Evolutionary conservation across 2,113 vertebrate genomes (phyloP).

Genomic region (Zapornia atra): DNA sequence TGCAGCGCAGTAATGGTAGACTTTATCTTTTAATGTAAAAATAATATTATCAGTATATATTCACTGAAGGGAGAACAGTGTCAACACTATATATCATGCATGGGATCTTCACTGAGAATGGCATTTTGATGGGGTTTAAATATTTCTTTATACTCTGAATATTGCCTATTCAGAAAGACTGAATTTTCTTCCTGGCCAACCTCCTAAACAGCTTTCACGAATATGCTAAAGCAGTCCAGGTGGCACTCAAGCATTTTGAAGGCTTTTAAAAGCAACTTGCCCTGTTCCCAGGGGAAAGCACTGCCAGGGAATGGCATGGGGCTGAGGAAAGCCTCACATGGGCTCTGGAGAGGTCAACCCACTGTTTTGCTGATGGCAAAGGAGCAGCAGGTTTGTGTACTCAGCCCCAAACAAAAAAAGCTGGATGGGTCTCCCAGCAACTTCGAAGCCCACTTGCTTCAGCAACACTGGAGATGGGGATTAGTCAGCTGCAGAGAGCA

Average conservation of each 20-base stretch:
- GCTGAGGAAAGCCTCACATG: background rate
- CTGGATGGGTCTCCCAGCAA: background rate
- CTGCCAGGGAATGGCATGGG: background rate
- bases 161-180: background rate
- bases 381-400: background rate
- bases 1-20: background rate
- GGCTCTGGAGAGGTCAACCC: background rate
- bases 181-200: background rate
- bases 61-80: background rate
- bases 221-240: background rate
- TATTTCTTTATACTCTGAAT: background rate
- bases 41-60: background rate
- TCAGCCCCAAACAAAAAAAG: background rate
- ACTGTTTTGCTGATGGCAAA: background rate
- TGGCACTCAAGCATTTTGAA: background rate
- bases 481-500: background rate
- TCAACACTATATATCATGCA: background rate
- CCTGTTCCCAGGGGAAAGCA: background rate
- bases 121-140: background rate
- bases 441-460: background rate
- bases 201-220: background rate
- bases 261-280: background rate
- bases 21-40: background rate
- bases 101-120: background rate
- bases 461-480: background rate